Evolutionary conservation across 1,140 invertebrate genomes (phyloP).

Genomic region (Pseudobourletiella spinata): DNA sequence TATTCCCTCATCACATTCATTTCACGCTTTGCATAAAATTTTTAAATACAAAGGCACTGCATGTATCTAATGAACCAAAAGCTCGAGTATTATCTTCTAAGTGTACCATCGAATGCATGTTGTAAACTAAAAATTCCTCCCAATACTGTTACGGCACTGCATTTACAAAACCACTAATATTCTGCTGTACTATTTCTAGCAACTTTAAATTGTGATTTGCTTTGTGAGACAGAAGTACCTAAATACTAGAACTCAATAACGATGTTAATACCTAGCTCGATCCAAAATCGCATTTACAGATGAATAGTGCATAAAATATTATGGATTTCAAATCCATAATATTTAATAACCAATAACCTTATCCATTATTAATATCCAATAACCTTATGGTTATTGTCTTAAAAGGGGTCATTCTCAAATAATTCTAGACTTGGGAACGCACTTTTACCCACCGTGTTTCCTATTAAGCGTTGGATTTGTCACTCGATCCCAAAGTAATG

Average conservation of each 20-base stretch:
- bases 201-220: neutral
- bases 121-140: constrained; percentile 38
- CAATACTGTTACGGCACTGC: constrained; percentile 37
- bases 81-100: constrained; percentile 38
- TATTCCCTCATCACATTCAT: constrained; percentile 31
- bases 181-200: constrained; percentile 35
- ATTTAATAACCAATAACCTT: no score
- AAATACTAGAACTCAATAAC: constrained; percentile 25
- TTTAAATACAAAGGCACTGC: constrained; percentile 40
- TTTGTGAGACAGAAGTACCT: constrained; percentile 22
- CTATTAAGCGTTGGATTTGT: no score
- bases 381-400: no score
- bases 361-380: no score
- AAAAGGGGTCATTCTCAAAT: no score
- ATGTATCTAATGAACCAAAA: constrained; percentile 38
- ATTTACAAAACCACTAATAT: constrained; percentile 39
- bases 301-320: constrained; percentile 13
- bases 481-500: neutral
- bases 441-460: neutral
- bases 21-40: constrained; percentile 39
- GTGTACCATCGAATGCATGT: constrained; percentile 41
- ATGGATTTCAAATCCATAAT: no score
- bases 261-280: constrained; percentile 8
- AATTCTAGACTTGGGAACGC: neutral
- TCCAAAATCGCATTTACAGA: constrained; percentile 13